phyloP scores from a whole-genome alignment of 1,140 invertebrate species.

The Phenacoccus solenopsis region DNA sequence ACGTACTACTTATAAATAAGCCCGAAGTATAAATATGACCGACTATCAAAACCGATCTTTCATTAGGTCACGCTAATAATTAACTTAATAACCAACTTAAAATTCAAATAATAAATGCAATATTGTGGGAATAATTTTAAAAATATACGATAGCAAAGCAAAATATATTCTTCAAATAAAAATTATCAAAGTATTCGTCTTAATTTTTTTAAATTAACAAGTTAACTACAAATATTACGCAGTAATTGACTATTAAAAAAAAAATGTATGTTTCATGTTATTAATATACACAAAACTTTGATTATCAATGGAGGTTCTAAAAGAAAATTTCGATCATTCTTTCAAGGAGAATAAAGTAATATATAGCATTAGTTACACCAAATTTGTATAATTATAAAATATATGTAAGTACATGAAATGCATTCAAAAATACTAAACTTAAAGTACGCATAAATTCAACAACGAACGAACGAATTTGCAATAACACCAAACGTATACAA shows the following conservation, averaged over 20 bases:
- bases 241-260: neutral
- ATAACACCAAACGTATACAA: too few species aligned
- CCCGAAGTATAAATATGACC: neutral
- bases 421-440: too few species aligned
- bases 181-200: neutral
- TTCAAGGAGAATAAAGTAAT: too few species aligned
- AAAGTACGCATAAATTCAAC: too few species aligned
- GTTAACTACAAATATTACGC: neutral
- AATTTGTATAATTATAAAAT: neutral
- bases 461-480: too few species aligned
- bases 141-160: neutral
- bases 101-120: neutral
- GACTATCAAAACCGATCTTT: neutral
- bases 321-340: neutral
- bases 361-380: too few species aligned
- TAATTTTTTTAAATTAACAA: too few species aligned
- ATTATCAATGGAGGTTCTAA: neutral
- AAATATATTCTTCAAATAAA: neutral
- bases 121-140: neutral
- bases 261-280: too few species aligned
- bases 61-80: too few species aligned
- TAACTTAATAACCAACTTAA: too few species aligned
- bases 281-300: neutral
- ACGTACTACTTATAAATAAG: neutral
- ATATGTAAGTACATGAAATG: neutral